Percentiles rank a stretch among this genome's conserved stretches.
phyloP scores from a whole-genome alignment of 2,888 invertebrate species.

The Podabrus alpinus region DNA sequence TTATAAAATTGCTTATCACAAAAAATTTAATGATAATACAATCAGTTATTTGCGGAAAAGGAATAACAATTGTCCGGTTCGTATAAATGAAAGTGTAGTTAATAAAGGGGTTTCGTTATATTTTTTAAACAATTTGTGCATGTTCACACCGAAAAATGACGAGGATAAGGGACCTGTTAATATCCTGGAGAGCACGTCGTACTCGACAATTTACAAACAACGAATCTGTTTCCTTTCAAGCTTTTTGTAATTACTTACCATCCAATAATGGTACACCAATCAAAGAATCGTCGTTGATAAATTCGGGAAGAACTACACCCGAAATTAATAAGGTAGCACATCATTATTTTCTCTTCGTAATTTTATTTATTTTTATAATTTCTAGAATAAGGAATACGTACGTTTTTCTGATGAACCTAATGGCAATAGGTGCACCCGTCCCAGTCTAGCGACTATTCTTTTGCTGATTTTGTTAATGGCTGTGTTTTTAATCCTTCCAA shows the following conservation, averaged over 20 bases:
- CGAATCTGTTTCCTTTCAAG: constrained; percentile 62
- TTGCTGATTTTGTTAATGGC: constrained; percentile 49
- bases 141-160: constrained; percentile 37
- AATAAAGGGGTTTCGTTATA: not conserved
- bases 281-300: constrained; percentile 61
- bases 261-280: constrained; percentile 52
- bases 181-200: constrained; percentile 45
- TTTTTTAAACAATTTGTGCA: not conserved
- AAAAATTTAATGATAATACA: not conserved
- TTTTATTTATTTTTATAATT: constrained; percentile 16
- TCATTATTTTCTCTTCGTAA: not conserved
- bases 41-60: not conserved
- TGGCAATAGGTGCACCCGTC: constrained; percentile 43
- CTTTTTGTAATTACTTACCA: constrained; percentile 62
- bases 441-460: constrained; percentile 48
- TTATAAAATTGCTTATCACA: not conserved
- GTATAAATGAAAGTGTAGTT: not conserved
- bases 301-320: constrained; percentile 54
- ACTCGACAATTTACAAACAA: constrained; percentile 43
- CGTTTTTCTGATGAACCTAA: constrained; percentile 41
- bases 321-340: constrained; percentile 11
- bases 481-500: constrained; percentile 54
- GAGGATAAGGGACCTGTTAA: constrained; percentile 47
- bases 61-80: not conserved
- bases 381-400: constrained; percentile 45